These are phyloP conservation scores for Brachirus orientalis DNA, from an alignment of 2,113 vertebrate genomes.

Conservation along the genomic window DNA sequence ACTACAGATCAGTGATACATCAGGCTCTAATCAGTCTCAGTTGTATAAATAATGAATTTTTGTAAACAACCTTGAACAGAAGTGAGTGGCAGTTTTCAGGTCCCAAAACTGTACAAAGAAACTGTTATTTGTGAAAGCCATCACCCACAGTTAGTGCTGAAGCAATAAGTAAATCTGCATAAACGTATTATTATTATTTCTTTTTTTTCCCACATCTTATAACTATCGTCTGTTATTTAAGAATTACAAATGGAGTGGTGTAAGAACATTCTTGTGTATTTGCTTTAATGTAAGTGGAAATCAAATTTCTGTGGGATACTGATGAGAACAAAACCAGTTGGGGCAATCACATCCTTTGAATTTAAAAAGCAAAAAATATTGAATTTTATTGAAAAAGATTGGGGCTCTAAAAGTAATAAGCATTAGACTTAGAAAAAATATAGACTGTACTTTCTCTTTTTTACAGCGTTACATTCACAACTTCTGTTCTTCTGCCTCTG, in stretches of 20 bases:
- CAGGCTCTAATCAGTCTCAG: too few relatives aligned
- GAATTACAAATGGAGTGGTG: background rate
- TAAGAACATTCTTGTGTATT: background rate
- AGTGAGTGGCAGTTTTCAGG: background rate
- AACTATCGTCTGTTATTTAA: background rate
- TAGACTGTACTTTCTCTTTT: background rate
- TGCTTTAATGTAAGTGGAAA: background rate
- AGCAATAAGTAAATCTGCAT: background rate
- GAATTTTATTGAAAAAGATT: background rate
- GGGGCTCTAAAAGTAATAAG: background rate
- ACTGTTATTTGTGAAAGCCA: too few relatives aligned
- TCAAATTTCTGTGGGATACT: background rate
- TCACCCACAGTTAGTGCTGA: background rate
- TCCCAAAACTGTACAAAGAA: too few relatives aligned
- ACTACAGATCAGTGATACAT: too few relatives aligned
- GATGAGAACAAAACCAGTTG: too few relatives aligned
- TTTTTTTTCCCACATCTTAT: background rate
- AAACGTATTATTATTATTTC: background rate
- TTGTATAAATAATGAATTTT: too few relatives aligned
- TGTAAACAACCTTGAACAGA: too few relatives aligned
- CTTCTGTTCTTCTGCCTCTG: constrained; percentile 10
- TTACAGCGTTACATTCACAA: too few relatives aligned
- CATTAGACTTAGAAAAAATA: background rate
- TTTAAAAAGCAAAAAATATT: background rate
- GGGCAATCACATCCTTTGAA: background rate